These are phyloP conservation scores for Aurelia sp. DNA, from an alignment of 30 jellyfish, hydroid and myxozoan genomes.

Conservation along the genomic window DNA sequence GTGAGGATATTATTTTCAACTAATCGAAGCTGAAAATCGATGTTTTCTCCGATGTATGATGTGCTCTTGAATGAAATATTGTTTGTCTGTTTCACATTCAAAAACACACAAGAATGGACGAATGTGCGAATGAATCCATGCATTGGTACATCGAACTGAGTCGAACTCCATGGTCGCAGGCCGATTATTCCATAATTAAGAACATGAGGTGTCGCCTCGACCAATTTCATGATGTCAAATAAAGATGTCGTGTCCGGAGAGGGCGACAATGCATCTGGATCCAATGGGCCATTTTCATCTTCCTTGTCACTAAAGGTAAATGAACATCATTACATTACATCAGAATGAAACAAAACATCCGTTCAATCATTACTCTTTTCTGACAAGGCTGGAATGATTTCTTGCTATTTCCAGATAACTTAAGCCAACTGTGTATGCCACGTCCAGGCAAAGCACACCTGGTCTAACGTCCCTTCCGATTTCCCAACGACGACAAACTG, in stretches of 20 bases:
- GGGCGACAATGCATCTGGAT: conserved; percentile 79
- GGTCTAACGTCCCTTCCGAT: no score
- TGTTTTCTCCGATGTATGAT: conserved; percentile 76
- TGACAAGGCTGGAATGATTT: no score
- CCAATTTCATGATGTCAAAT: conserved; percentile 61
- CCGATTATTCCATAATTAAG: conserved; percentile 82
- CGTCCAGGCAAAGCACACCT: no score
- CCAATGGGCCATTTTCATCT: conserved; percentile 66
- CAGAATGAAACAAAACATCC: neutral
- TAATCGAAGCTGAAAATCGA: conserved; percentile 83
- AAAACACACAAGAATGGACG: conserved; percentile 74
- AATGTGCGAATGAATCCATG: conserved; percentile 87
- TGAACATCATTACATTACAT: neutral
- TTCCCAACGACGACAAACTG: no score
- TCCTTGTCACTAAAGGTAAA: conserved; percentile 65
- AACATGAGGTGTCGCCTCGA: conserved; percentile 78
- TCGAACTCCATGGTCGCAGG: conserved; percentile 93
- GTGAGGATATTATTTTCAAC: conserved; percentile 71
- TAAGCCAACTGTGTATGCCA: no score
- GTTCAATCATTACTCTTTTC: no score
- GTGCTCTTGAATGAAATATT: conserved; percentile 46
- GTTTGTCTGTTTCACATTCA: conserved; percentile 60
- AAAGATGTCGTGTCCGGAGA: conserved; percentile 83
- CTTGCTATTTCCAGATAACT: no score
- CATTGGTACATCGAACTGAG: conserved; percentile 80